Evolutionary conservation across 2,888 invertebrate species (phyloP), one percentile per base, ranked within the genome.

Genomic region (Lamellibrachia columna): DNA sequence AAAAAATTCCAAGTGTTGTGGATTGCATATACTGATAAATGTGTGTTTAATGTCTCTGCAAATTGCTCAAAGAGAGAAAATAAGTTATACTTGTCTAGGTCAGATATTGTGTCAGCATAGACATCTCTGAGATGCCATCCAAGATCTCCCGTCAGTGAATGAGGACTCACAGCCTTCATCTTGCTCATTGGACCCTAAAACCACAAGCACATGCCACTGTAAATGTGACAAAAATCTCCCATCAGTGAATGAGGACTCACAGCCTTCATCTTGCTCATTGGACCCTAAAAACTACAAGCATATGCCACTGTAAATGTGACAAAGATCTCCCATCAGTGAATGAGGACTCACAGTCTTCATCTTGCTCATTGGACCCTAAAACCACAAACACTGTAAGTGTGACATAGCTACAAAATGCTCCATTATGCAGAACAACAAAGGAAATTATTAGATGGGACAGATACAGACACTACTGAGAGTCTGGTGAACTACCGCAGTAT

Each of bases 121-220:
- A 94, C 94, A 92, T 96, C 95, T 92, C 95, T 95, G 94, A 96
- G 95, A 93, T 96, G 95, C 95, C 96, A 96, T 53, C 96, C 96
- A 53, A 94, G 91, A 92, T 96, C 96, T 3, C 96, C 96, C 91
- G 96, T 95, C 93, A 96, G 94, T 4, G 96, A 95, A 92, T 96
- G 96, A 3, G 96, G 96, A 93, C 95, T 95, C 22, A 96, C 95
- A 55, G 95, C 93, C 92, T 95, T 95, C 94, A 96, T 94, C 93
- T 96, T 96, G 91, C 95, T 95, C 96, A 96, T 96, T 0, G 96
- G 96, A 91, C 94, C 92, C 96, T 96, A 94, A 22, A 60, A 28
- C 75, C 53, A 93, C 40, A n/a, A 9, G 53, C 91, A 58, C 52
- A 52, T 11, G 40, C 40, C 22, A 11, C 15, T 75, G n/a, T 75